Evolutionary conservation across 2,888 invertebrate genomes (phyloP), one percentile per base, ranked within the genome.

Genomic region (Silvanus unidentatus): DNA sequence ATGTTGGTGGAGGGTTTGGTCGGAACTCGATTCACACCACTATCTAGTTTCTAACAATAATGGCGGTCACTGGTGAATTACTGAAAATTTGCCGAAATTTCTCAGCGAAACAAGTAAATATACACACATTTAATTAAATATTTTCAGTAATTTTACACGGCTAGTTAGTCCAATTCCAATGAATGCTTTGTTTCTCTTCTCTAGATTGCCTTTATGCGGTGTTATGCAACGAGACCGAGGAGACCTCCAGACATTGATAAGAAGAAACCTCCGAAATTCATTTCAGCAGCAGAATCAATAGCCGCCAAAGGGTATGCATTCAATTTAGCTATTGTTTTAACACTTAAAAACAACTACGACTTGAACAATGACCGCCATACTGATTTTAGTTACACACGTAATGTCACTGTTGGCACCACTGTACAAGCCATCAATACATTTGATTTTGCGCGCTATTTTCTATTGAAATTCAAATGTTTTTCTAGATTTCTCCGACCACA

Each of bases 401-500:
- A 16, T 11, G 8, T 37, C 4, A 3, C 5, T 15, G 37, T 9
- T 16, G 14, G 63, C 67, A 64, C 64, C 65, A 67, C 65, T 49
- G 45, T 42, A 42, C 59, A 54, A 58, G 59, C 65, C 8, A 22
- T 70, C 70, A 60, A 71, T 71, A 71, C 65, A 62, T 66, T 60
- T 55, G 69, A 69, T 65, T 60, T 64, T 70, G 70, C 70, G 70
- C 69, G 63, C 59, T 47, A 12, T 32, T 32, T 32, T 9, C 13
- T 32, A 32, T 28, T 28, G 28, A 28, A 28, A 28, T 28, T 28
- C 10, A 12, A 3, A 32, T 32, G 4, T 56, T 53, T 57, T 71
- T 75, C 22, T 64, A 90, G 91, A 42, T 92, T 91, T 66, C 71
- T 90, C 29, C 79, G 92, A 2, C 76, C 86, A 1, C 78, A 79